Evolutionary conservation across 2,888 invertebrate genomes (phyloP).

Genomic region (Synanthedon myopaeformis): DNA sequence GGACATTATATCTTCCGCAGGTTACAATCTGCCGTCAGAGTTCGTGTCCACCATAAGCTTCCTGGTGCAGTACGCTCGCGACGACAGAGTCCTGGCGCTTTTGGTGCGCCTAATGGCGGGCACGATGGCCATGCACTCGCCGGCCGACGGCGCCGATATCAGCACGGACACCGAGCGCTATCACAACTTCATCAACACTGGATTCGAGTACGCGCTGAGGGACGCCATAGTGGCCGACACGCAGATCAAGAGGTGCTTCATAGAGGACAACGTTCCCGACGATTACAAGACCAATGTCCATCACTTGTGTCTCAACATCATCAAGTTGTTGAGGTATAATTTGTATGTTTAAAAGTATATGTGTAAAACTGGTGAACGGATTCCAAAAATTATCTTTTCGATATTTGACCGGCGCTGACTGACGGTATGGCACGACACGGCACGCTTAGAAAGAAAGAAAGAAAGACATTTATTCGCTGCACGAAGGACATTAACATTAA

Average conservation of each 20-base stretch:
- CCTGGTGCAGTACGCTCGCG: conserved; percentile 71
- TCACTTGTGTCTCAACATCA: conserved; percentile 50
- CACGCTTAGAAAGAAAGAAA: too few relatives aligned
- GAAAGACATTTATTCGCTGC: too few relatives aligned
- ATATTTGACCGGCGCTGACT: too few relatives aligned
- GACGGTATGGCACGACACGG: too few relatives aligned
- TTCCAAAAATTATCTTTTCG: too few relatives aligned
- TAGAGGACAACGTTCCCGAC: conserved; percentile 26
- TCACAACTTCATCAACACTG: conserved; percentile 43
- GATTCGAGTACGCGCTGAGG: conserved; percentile 52
- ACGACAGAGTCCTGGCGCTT: conserved; percentile 70
- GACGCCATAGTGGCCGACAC: conserved; percentile 47
- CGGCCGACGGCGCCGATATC: conserved; percentile 41
- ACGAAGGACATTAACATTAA: too few relatives aligned
- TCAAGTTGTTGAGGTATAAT: conserved; percentile 47
- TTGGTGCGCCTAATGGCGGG: conserved; percentile 73
- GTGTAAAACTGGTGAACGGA: too few relatives aligned
- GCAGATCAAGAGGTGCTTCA: conserved; percentile 44
- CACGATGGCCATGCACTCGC: conserved; percentile 63
- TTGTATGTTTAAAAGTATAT: neutral
- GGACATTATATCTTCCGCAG: conserved; percentile 23
- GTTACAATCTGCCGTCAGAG: conserved; percentile 72
- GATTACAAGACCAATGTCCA: conserved; percentile 60
- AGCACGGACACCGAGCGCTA: conserved; percentile 47
- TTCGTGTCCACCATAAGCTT: conserved; percentile 72